Evolutionary conservation across 2,113 vertebrate species (phyloP).

Genomic region (Siniperca chuatsi): DNA sequence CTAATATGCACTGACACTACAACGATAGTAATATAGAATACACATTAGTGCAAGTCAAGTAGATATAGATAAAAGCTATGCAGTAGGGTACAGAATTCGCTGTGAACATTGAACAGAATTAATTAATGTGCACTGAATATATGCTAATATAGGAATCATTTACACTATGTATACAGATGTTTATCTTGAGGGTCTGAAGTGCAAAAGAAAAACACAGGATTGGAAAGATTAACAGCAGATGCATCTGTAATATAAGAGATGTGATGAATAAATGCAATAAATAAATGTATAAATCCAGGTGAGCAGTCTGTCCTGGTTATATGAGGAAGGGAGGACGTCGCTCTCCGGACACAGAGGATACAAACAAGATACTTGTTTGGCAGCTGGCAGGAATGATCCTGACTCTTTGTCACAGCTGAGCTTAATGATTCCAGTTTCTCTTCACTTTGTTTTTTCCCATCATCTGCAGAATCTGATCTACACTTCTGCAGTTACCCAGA

Average conservation of each 20-base stretch:
- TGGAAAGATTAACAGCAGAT: not conserved
- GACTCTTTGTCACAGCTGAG: not conserved
- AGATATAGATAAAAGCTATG: too few species aligned
- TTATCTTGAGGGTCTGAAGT: not conserved
- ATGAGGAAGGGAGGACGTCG: not conserved
- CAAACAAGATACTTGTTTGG: too few species aligned
- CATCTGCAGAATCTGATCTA: not conserved
- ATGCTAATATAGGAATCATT: not conserved
- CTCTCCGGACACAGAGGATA: too few species aligned
- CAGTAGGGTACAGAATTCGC: not conserved
- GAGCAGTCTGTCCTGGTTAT: not conserved
- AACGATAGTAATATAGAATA: too few species aligned
- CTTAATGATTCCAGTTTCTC: too few species aligned
- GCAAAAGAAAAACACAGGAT: not conserved
- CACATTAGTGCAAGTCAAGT: too few species aligned
- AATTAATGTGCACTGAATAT: not conserved
- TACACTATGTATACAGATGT: not conserved
- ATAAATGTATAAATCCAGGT: not conserved
- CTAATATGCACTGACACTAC: not conserved
- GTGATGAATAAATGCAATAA: not conserved
- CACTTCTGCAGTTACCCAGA: not conserved
- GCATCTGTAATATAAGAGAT: not conserved
- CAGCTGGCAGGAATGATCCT: too few species aligned
- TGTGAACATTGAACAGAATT: not conserved
- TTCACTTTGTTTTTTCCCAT: too few species aligned